These are phyloP conservation scores for Rostratula benghalensis DNA, from an alignment of 2,113 vertebrate genomes.

Conservation along the genomic window DNA sequence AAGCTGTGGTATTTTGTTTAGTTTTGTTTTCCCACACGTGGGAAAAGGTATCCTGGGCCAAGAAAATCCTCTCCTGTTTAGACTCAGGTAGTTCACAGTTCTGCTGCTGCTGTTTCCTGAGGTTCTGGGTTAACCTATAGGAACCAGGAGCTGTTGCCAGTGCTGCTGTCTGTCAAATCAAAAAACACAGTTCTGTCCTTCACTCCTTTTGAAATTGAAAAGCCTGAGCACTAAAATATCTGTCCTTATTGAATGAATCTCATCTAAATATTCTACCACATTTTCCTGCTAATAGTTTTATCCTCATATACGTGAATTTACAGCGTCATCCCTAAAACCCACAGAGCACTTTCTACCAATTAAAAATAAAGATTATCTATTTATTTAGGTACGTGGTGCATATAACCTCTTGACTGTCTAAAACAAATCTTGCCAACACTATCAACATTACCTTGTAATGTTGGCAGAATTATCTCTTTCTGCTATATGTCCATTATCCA, in stretches of 20 bases:
- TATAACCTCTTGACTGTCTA: not conserved
- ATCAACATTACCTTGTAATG: not conserved
- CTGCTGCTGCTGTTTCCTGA: not conserved
- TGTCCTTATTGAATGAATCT: not conserved
- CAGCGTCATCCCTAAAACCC: not conserved
- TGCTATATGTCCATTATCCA: not conserved
- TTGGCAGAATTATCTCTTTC: not conserved
- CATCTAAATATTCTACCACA: not conserved
- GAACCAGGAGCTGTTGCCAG: not conserved
- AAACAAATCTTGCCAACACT: not conserved
- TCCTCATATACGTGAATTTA: not conserved
- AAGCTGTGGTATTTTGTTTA: not conserved
- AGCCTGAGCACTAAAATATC: not conserved
- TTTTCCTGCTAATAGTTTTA: not conserved
- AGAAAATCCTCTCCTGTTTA: not conserved
- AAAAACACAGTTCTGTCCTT: not conserved
- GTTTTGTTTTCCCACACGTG: not conserved
- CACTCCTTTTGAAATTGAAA: not conserved
- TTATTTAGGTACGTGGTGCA: not conserved
- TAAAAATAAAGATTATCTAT: not conserved
- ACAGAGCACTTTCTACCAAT: not conserved
- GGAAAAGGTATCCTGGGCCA: not conserved
- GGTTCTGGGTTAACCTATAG: not conserved
- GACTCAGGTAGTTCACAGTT: not conserved
- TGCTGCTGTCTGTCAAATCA: not conserved